phyloP scores from a whole-genome alignment of 2,113 vertebrate genomes.

The Leuciscus idus region DNA sequence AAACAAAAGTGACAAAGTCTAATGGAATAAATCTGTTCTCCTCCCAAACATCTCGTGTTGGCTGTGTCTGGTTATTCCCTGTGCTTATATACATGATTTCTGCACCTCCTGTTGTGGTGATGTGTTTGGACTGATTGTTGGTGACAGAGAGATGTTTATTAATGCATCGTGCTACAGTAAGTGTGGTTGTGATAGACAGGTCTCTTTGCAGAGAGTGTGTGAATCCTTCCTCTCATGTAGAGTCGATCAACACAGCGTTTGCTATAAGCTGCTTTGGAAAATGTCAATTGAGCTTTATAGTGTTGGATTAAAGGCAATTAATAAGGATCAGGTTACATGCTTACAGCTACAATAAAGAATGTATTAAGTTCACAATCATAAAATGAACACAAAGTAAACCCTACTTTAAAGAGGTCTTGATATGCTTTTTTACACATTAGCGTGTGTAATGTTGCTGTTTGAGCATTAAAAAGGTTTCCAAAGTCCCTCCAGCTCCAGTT shows the following conservation, averaged over 20 bases:
- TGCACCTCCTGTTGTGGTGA: conserved; percentile 11
- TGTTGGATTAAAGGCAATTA: not conserved
- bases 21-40: conserved; percentile 20
- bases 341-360: not conserved
- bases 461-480: no score
- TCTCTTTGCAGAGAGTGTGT: conserved; percentile 49
- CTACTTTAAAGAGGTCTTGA: not conserved
- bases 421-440: no score
- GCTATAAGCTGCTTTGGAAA: conserved; percentile 24
- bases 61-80: not conserved
- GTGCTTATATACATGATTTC: not conserved
- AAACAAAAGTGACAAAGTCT: not conserved
- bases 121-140: conserved; percentile 21
- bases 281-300: conserved; percentile 16
- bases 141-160: conserved; percentile 27
- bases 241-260: conserved; percentile 45
- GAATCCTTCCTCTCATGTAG: conserved; percentile 43
- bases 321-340: not conserved
- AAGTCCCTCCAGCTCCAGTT: no score
- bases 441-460: no score
- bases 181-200: conserved; percentile 50
- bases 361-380: not conserved
- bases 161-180: conserved; percentile 7
- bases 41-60: not conserved
- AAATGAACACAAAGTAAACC: not conserved